Conservation (phyloP, 2,797 vertebrate species). For the Epinephelus awoara region DNA sequence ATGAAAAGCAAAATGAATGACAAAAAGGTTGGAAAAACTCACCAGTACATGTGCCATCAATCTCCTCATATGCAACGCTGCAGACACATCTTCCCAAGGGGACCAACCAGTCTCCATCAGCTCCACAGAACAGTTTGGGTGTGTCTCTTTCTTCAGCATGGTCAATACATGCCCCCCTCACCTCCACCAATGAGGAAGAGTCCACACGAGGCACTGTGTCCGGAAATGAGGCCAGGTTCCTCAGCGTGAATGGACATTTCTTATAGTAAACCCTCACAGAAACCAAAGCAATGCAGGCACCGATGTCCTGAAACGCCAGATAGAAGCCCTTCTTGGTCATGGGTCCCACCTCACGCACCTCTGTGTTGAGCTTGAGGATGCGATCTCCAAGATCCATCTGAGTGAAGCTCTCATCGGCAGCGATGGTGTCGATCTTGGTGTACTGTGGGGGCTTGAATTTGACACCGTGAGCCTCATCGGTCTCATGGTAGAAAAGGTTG, state of each 20-base stretch:
- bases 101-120: slow-evolving; percentile 97
- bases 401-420: slow-evolving; percentile 96
- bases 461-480: slow-evolving; percentile 90
- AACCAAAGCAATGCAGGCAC: slow-evolving; percentile 95
- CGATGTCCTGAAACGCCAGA: slow-evolving; percentile 96
- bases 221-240: slow-evolving; percentile 94
- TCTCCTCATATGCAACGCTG: slow-evolving; percentile 92
- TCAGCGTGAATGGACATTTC: slow-evolving; percentile 94
- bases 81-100: slow-evolving; percentile 95
- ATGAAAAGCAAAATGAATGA: not conserved
- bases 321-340: slow-evolving; percentile 94
- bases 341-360: slow-evolving; percentile 95
- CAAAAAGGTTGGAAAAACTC: slow-evolving; percentile 70
- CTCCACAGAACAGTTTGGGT: slow-evolving; percentile 95
- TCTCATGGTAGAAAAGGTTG: slow-evolving; percentile 95
- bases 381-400: slow-evolving; percentile 97
- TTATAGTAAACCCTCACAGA: slow-evolving; percentile 97
- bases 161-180: slow-evolving; percentile 94
- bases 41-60: slow-evolving; percentile 92
- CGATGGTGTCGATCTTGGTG: slow-evolving; percentile 96
- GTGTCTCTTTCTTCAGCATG: slow-evolving; percentile 95
- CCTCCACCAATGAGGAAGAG: slow-evolving; percentile 96
- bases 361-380: slow-evolving; percentile 96
- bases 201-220: slow-evolving; percentile 96
- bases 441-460: slow-evolving; percentile 93